These are phyloP conservation scores for Ianthella basta DNA, from an alignment of 37 sponge, comb jelly and placozoan species.

Conservation along the genomic window DNA sequence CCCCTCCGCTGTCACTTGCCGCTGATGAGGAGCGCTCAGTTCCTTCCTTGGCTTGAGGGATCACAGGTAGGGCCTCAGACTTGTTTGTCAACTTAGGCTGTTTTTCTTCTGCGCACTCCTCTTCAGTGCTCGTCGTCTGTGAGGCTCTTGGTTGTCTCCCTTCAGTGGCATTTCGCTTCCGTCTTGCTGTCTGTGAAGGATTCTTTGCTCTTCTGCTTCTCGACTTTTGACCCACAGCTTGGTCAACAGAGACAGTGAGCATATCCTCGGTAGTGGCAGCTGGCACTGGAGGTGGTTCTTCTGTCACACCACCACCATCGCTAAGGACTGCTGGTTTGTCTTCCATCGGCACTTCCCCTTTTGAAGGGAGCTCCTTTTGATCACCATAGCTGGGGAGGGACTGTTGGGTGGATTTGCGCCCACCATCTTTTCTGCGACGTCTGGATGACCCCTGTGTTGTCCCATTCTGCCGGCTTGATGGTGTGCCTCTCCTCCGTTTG, in stretches of 20 bases:
- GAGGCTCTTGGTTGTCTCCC: background rate
- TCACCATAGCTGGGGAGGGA: no score
- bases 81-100: background rate
- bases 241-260: background rate
- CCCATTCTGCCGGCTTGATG: background rate
- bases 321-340: no score
- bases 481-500: background rate
- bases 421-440: background rate
- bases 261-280: background rate
- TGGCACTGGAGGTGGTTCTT: background rate
- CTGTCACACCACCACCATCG: background rate
- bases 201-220: no score
- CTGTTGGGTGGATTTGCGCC: no score
- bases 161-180: background rate
- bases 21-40: background rate
- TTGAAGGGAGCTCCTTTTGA: no score
- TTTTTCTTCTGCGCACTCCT: background rate
- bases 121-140: background rate
- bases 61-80: background rate
- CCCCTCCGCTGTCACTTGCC: no score
- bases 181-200: background rate
- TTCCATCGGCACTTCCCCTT: no score
- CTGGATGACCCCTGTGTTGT: background rate
- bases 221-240: background rate
- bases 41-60: background rate